phyloP scores from a whole-genome alignment of 2,888 invertebrate species.

The Epinotia bilunana region DNA sequence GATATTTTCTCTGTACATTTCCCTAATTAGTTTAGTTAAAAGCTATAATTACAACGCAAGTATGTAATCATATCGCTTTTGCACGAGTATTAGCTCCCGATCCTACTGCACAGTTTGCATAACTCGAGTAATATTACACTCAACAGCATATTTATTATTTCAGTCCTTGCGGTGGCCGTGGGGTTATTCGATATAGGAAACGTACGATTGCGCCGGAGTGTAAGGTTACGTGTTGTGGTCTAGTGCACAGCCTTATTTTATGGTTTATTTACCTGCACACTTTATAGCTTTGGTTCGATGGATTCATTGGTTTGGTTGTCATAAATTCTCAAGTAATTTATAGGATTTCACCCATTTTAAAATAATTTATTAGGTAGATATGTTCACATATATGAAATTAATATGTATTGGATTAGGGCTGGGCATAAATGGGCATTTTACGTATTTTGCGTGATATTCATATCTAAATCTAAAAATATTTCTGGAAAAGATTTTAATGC shows the following conservation, averaged over 20 bases:
- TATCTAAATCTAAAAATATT: too few species aligned
- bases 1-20: neutral
- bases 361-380: neutral
- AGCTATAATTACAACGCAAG: constrained; percentile 3
- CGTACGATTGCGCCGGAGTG: constrained; percentile 31
- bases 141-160: constrained; percentile 22
- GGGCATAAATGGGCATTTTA: neutral
- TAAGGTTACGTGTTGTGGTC: constrained; percentile 36
- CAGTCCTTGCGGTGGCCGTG: constrained; percentile 36
- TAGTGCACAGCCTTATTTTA: constrained; percentile 42
- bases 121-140: constrained; percentile 38
- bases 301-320: constrained; percentile 34
- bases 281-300: constrained; percentile 32
- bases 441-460: too few species aligned
- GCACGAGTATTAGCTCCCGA: constrained; percentile 16
- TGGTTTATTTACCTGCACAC: constrained; percentile 35
- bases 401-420: neutral
- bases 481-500: too few species aligned
- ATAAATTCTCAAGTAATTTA: constrained; percentile 19
- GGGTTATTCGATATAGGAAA: constrained; percentile 44
- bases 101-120: constrained; percentile 40
- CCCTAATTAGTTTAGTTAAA: neutral
- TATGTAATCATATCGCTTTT: constrained; percentile 14
- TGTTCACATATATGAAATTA: neutral
- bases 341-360: constrained; percentile 12